Percentiles rank a stretch among this genome's conserved stretches.
These are phyloP conservation scores for Uloborus plumipes DNA, from an alignment of 2,888 invertebrate genomes.

Conservation along the genomic window DNA sequence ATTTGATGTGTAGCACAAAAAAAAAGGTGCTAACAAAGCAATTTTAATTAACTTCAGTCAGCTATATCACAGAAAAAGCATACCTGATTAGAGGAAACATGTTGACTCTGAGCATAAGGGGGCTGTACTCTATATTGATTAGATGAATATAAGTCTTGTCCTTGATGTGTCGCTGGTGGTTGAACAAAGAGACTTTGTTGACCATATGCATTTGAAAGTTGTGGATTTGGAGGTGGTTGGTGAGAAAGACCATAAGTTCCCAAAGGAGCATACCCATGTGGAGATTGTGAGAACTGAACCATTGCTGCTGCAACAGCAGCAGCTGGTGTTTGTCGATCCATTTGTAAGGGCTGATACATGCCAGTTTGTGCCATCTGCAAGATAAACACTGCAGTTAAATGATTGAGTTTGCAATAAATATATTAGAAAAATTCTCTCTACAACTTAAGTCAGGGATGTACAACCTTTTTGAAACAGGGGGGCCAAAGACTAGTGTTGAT, in stretches of 20 bases:
- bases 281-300: conserved; percentile 63
- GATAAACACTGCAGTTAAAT: not conserved
- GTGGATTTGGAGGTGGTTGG: conserved; percentile 68
- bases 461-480: too few relatives aligned
- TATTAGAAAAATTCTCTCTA: too few relatives aligned
- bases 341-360: conserved; percentile 77
- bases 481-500: too few relatives aligned
- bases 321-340: conserved; percentile 60
- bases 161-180: conserved; percentile 73
- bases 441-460: too few relatives aligned
- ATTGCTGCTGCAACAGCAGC: conserved; percentile 63
- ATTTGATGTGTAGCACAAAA: too few relatives aligned
- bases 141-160: conserved; percentile 80
- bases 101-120: conserved; percentile 85
- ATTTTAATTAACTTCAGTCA: too few relatives aligned
- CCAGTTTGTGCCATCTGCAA: conserved; percentile 77
- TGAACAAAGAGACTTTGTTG: conserved; percentile 74
- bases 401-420: too few relatives aligned
- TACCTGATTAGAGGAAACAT: conserved; percentile 79
- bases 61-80: not conserved
- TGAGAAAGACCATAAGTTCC: conserved; percentile 63
- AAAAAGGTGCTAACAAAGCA: too few relatives aligned
- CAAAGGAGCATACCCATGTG: conserved; percentile 63
- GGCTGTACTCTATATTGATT: conserved; percentile 76
- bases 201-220: conserved; percentile 70